Percentiles rank a stretch among this genome's conserved stretches.
phyloP scores from a whole-genome alignment of 1,140 invertebrate species.

The Anthonomus grandis region DNA sequence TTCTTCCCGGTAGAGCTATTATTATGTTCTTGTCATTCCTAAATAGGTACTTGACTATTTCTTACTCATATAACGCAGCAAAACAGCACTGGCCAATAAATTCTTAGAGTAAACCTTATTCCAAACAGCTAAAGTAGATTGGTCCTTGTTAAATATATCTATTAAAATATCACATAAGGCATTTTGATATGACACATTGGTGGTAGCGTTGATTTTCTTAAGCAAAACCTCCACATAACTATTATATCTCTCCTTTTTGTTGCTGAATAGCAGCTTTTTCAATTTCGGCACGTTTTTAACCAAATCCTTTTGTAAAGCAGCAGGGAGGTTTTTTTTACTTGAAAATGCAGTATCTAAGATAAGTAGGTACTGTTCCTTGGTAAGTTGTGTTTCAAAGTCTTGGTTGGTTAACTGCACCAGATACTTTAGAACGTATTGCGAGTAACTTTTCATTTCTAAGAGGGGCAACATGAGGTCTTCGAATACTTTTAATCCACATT shows the following conservation, averaged over 20 bases:
- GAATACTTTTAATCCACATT: constrained; percentile 75
- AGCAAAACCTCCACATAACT: constrained; percentile 52
- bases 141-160: constrained; percentile 51
- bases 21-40: not conserved
- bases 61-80: constrained; percentile 53
- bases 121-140: constrained; percentile 55
- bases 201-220: constrained; percentile 47
- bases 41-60: constrained; percentile 24
- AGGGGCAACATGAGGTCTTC: constrained; percentile 76
- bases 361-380: constrained; percentile 38
- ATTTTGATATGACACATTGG: constrained; percentile 45
- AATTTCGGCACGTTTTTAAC: constrained; percentile 47
- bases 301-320: constrained; percentile 38
- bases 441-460: constrained; percentile 69
- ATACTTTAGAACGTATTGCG: constrained; percentile 66
- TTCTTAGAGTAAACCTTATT: constrained; percentile 55
- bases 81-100: constrained; percentile 49
- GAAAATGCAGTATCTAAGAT: constrained; percentile 38
- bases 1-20: too few relatives aligned
- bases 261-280: constrained; percentile 37
- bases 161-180: constrained; percentile 50
- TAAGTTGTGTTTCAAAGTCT: constrained; percentile 22
- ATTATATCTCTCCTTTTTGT: constrained; percentile 39
- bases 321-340: constrained; percentile 40
- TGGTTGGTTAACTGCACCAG: constrained; percentile 60